Percentiles rank a stretch among this genome's conserved stretches.
Evolutionary conservation across 2,113 vertebrate genomes (phyloP).

Genomic region (Pelecanus crispus): DNA sequence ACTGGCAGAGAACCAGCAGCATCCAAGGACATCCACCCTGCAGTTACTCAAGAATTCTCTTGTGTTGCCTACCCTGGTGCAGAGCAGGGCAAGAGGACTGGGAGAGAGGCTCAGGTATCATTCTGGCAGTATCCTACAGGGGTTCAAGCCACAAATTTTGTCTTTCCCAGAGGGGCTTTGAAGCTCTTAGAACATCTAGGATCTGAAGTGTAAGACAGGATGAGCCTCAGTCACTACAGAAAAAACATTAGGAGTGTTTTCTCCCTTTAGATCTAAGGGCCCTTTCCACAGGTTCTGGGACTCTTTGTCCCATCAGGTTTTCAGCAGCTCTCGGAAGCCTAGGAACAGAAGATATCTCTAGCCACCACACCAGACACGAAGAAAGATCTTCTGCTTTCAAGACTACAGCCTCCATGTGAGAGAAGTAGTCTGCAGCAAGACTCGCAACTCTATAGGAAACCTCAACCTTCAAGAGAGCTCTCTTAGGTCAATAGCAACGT

Average conservation of each 20-base stretch:
- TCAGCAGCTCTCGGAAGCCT: background rate
- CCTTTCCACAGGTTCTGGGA: background rate
- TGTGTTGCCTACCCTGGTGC: background rate
- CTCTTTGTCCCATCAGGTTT: background rate
- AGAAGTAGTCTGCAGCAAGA: background rate
- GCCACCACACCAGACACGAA: background rate
- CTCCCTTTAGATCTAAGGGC: background rate
- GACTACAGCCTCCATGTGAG: background rate
- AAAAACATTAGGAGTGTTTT: background rate
- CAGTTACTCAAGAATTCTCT: background rate
- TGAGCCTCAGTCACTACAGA: background rate
- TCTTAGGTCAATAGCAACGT: background rate
- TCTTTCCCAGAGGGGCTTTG: background rate
- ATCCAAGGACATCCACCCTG: background rate
- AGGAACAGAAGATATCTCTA: background rate
- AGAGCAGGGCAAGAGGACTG: background rate
- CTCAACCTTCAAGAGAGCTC: background rate
- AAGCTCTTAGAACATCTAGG: background rate
- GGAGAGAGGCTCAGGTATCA: background rate
- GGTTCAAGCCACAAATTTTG: background rate
- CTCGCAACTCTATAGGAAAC: background rate
- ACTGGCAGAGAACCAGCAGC: background rate
- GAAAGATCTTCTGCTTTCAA: background rate
- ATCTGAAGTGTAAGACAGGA: background rate
- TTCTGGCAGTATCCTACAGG: background rate